Evolutionary conservation across 2,888 invertebrate species (phyloP), one percentile per base, ranked within the genome.

Genomic region (Sinhomidia bicolor): DNA sequence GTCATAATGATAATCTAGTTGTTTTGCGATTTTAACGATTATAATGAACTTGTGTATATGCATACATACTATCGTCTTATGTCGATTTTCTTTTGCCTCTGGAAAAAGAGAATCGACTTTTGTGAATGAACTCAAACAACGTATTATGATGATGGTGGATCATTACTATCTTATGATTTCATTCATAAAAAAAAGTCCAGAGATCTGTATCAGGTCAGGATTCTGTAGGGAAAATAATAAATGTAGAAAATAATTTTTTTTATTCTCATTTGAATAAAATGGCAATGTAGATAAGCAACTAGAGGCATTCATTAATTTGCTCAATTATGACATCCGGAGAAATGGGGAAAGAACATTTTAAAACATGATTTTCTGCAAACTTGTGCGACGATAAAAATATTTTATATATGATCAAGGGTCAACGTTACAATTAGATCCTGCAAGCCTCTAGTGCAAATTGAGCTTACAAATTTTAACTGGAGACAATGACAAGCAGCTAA

Each of bases 251-350:
- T n/a, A n/a, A 36, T 17, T 47, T 47, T 47, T 62, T 57, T 74
- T 74, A 26, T 62, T 68, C 84, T 89, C 86, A 89, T 90, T 90
- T 90, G 79, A 89, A 90, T 90, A 90, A 89, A 85, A 86, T 85
- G 82, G 81, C 80, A 60, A 84, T 89, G 44, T 54, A 76, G 82
- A 89, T 83, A 85, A 76, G 10, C n/a, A n/a, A n/a, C n/a, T n/a
- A 17, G 2, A 51, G 51, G 47, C n/a, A 32, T 86, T 85, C 78
- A 90, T 90, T n/a, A n/a, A n/a, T n/a, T 89, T 80, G 65, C 36
- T 85, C 90, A 89, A 90, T 89, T 90, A 90, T 85, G 82, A 85
- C 90, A 89, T 90, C 90, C 90, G 86, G 80, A 65, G 57, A 26
- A 51, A 26, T 23, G 57, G 7, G 23, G 1, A 23, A 57, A 23